Evolutionary conservation across 2,888 invertebrate genomes (phyloP).

Genomic region (Drosophila barbarae): DNA sequence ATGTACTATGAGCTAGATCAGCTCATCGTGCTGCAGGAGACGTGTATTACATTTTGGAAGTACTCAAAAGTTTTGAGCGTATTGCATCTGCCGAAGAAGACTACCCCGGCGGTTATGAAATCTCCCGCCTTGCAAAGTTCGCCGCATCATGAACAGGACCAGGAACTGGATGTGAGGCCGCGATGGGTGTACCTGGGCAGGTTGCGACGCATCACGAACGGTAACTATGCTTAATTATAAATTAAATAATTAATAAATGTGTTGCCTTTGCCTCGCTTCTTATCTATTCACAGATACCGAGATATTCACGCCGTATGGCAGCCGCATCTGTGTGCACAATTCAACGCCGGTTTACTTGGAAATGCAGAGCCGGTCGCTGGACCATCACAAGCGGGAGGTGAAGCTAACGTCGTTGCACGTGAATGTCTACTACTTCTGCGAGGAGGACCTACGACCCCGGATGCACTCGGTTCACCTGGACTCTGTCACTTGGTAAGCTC

Average conservation of each 20-base stretch:
- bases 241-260: background rate
- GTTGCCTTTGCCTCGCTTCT: background rate
- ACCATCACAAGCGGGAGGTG: slow-evolving; percentile 73
- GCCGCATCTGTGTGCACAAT: slow-evolving; percentile 78
- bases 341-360: slow-evolving; percentile 78
- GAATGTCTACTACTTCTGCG: slow-evolving; percentile 78
- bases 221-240: slow-evolving; percentile 27
- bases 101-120: background rate
- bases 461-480: slow-evolving; percentile 78
- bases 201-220: slow-evolving; percentile 66
- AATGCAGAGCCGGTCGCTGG: slow-evolving; percentile 74
- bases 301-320: slow-evolving; percentile 70
- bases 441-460: slow-evolving; percentile 73
- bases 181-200: slow-evolving; percentile 76
- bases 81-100: slow-evolving; percentile 43
- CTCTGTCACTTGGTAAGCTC: slow-evolving; percentile 73
- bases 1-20: slow-evolving; percentile 77
- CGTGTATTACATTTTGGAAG: slow-evolving; percentile 77
- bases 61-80: slow-evolving; percentile 74
- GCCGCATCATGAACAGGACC: slow-evolving; percentile 6
- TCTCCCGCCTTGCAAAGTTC: background rate
- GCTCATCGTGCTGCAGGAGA: slow-evolving; percentile 77
- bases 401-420: slow-evolving; percentile 77
- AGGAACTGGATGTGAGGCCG: slow-evolving; percentile 20
- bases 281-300: slow-evolving; percentile 69